Conservation (phyloP, 23 tunicate species). For the Trididemnum miniatum region DNA sequence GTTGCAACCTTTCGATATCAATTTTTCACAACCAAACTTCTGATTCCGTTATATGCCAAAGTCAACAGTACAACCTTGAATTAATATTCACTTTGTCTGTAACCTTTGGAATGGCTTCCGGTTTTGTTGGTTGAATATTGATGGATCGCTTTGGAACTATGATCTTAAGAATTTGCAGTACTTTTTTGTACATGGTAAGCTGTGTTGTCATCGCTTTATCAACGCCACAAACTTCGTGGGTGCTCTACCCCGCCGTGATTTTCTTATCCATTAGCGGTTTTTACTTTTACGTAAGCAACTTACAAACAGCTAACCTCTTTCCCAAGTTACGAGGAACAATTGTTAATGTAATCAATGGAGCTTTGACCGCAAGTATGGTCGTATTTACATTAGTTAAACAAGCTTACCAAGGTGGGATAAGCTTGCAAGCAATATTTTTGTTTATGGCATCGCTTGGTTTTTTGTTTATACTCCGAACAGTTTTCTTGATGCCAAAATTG, state of each 20-base stretch:
- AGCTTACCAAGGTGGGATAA: background rate
- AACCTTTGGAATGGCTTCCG: background rate
- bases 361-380: slow-evolving; percentile 24
- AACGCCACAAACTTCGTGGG: slow-evolving; percentile 26
- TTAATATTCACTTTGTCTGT: background rate
- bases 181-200: slow-evolving; percentile 12
- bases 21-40: background rate
- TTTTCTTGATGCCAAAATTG: slow-evolving; percentile 16
- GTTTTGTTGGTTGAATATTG: background rate
- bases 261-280: slow-evolving; percentile 28
- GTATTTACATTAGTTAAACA: slow-evolving; percentile 26
- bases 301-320: slow-evolving; percentile 44
- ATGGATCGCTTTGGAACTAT: background rate
- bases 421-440: background rate
- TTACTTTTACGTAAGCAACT: slow-evolving; percentile 17
- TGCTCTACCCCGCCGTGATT: slow-evolving; percentile 43
- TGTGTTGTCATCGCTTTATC: slow-evolving; percentile 35
- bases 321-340: slow-evolving; percentile 21
- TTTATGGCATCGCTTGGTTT: background rate
- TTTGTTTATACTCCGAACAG: slow-evolving; percentile 30
- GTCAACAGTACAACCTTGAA: background rate
- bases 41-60: background rate
- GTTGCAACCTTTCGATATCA: background rate
- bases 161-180: background rate
- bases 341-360: slow-evolving; percentile 36